These are phyloP conservation scores for Triplophysa yarkandensis DNA, from an alignment of 2,797 vertebrate genomes.

Conservation along the genomic window DNA sequence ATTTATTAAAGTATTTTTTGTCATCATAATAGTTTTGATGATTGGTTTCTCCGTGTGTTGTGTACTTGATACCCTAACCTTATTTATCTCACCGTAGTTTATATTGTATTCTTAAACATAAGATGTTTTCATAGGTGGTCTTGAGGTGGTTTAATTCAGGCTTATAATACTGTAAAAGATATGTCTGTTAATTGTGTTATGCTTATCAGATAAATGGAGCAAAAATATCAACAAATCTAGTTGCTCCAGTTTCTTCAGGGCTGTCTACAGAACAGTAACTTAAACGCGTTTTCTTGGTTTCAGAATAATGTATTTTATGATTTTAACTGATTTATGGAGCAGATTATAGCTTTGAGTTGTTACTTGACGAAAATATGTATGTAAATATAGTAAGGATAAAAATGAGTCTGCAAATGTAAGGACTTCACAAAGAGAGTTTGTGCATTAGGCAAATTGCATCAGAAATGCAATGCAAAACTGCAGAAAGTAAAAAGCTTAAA, in stretches of 20 bases:
- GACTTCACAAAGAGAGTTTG: too few relatives aligned
- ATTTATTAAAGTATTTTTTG: conserved; percentile 35
- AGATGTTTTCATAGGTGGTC: background rate
- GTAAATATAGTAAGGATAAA: too few relatives aligned
- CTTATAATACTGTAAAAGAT: background rate
- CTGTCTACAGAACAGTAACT: background rate
- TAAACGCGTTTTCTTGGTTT: background rate
- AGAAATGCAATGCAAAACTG: too few relatives aligned
- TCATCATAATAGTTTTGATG: conserved; percentile 13
- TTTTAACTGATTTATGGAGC: background rate
- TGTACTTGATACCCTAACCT: background rate
- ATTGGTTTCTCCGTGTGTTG: background rate
- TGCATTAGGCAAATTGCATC: too few relatives aligned
- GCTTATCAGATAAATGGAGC: background rate
- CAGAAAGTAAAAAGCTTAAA: too few relatives aligned
- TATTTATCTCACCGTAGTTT: conserved; percentile 1
- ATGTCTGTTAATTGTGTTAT: too few relatives aligned
- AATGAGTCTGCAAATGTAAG: too few relatives aligned
- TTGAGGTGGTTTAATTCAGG: too few relatives aligned
- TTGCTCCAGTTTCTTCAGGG: background rate
- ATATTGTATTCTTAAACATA: background rate
- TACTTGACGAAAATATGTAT: background rate
- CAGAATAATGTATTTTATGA: background rate
- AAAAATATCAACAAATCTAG: background rate
- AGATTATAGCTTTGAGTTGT: background rate